These are phyloP conservation scores for Tipula confusa DNA, from an alignment of 2,888 invertebrate species.

Conservation along the genomic window DNA sequence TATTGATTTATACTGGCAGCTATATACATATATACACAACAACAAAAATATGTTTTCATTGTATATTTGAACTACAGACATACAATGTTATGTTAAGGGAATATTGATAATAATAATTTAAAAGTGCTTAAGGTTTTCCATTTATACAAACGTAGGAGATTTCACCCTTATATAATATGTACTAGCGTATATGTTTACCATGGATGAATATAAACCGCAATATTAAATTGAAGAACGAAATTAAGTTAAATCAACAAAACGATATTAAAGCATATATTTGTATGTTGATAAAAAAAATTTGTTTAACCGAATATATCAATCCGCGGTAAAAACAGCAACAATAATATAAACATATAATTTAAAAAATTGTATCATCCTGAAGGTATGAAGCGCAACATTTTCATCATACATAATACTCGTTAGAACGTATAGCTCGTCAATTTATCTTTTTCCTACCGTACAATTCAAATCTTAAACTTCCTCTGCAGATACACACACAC, in stretches of 20 bases:
- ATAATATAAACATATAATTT: neutral
- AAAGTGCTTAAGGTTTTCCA: neutral
- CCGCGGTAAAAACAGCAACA: neutral
- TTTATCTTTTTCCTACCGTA: neutral
- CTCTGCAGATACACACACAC: neutral
- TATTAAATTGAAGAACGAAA: neutral
- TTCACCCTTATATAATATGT: neutral
- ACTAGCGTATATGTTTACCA: neutral
- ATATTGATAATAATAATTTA: neutral
- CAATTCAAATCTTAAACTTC: neutral
- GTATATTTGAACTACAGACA: neutral
- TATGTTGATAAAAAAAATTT: neutral
- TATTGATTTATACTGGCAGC: neutral
- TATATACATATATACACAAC: too few relatives aligned
- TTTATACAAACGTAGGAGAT: neutral
- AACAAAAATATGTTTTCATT: neutral
- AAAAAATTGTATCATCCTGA: neutral
- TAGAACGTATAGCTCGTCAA: neutral
- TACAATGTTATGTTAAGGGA: neutral
- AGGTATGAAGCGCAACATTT: neutral
- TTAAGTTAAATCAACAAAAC: neutral
- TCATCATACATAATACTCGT: neutral
- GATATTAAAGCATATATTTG: neutral
- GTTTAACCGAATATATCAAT: neutral
- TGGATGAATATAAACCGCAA: neutral